These are phyloP conservation scores for Alosa alosa DNA, from an alignment of 2,113 vertebrate genomes.

Conservation along the genomic window DNA sequence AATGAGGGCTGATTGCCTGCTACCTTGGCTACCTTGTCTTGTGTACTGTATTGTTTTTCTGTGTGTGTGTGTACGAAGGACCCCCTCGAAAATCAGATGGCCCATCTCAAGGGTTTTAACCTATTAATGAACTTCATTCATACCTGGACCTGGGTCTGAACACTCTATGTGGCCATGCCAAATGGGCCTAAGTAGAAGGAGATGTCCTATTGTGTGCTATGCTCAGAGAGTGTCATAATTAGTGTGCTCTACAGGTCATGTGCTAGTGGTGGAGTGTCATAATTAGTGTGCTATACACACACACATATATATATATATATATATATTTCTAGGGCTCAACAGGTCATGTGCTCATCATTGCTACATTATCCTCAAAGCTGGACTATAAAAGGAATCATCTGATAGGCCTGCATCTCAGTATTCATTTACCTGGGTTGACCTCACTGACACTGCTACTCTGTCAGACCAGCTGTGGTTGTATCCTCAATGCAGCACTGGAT, in stretches of 20 bases:
- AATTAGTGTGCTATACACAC: background rate
- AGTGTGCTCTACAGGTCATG: background rate
- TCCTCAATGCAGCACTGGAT: background rate
- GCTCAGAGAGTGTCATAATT: background rate
- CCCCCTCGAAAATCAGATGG: too few relatives aligned
- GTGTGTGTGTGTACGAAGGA: too few relatives aligned
- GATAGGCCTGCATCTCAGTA: background rate
- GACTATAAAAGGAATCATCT: background rate
- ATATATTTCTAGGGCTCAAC: too few relatives aligned
- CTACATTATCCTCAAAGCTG: background rate
- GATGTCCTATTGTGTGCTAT: background rate
- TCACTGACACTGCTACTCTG: background rate
- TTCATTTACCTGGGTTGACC: background rate
- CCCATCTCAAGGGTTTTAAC: too few relatives aligned
- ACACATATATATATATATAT: too few relatives aligned
- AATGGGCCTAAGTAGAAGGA: too few relatives aligned
- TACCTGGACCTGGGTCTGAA: background rate
- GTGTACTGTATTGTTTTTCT: too few relatives aligned
- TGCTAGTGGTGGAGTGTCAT: background rate
- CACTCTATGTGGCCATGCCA: background rate
- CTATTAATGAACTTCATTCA: too few relatives aligned
- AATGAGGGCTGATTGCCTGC: too few relatives aligned
- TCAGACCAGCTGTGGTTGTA: background rate
- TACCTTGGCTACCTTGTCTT: too few relatives aligned
- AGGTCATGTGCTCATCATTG: background rate